phyloP scores from a whole-genome alignment of 2,888 invertebrate species.

The Aleiodes leptofemur region DNA sequence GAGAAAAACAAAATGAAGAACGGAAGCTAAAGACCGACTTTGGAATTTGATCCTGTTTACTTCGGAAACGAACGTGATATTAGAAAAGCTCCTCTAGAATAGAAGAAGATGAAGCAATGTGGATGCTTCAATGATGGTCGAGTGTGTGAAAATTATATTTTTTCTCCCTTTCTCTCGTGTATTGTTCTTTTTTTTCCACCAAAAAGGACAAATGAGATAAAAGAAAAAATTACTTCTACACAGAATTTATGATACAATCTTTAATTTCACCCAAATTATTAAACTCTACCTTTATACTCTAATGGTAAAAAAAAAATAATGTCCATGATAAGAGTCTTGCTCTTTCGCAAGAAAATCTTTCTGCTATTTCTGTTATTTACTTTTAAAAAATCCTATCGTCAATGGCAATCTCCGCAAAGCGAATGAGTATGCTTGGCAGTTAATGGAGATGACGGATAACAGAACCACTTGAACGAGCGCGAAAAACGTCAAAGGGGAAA shows the following conservation, averaged over 20 bases:
- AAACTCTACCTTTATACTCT: too few relatives aligned
- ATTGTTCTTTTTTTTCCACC: background rate
- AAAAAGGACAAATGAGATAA: too few relatives aligned
- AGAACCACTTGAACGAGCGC: background rate
- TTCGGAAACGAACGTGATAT: constrained; percentile 15
- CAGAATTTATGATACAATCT: too few relatives aligned
- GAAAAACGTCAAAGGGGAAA: background rate
- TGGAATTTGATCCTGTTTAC: constrained; percentile 31
- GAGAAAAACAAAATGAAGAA: background rate
- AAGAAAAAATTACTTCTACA: too few relatives aligned
- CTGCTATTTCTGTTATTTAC: background rate
- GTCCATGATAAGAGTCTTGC: too few relatives aligned
- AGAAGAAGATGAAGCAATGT: background rate
- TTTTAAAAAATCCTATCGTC: background rate
- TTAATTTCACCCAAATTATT: too few relatives aligned
- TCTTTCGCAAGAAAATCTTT: too few relatives aligned
- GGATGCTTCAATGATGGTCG: background rate
- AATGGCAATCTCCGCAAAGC: background rate
- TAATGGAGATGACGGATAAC: constrained; percentile 22
- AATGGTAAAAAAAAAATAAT: too few relatives aligned
- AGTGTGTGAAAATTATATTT: constrained; percentile 4
- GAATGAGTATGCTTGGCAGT: background rate
- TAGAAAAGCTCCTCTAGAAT: background rate
- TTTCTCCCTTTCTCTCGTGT: background rate
- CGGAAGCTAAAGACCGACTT: background rate